Evolutionary conservation across 2,113 vertebrate species (phyloP).

Genomic region (Etia nguti): DNA sequence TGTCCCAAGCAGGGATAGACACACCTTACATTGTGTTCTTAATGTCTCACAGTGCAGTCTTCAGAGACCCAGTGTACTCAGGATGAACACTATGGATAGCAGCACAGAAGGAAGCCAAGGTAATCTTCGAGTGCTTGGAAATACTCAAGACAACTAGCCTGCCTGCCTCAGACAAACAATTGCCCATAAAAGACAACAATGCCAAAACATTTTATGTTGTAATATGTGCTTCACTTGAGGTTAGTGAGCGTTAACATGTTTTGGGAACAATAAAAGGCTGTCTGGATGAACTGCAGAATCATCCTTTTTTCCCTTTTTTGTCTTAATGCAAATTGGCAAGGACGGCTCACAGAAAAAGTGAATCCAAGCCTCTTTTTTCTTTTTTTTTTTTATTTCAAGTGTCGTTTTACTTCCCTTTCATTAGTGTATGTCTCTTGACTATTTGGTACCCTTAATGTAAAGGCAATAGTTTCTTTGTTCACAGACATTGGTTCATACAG

Average conservation of each 20-base stretch:
- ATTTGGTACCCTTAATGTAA: conserved; percentile 69
- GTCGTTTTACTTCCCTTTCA: conserved; percentile 46
- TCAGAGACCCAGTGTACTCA: conserved; percentile 66
- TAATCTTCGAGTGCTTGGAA: conserved; percentile 51
- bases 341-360: conserved; percentile 44
- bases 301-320: background rate
- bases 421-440: conserved; percentile 49
- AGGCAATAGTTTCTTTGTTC: conserved; percentile 65
- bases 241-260: conserved; percentile 33
- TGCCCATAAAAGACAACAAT: conserved; percentile 54
- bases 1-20: conserved; percentile 58
- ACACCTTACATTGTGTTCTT: conserved; percentile 60
- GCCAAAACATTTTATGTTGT: conserved; percentile 39
- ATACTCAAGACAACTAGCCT: conserved; percentile 55
- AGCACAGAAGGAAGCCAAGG: conserved; percentile 64
- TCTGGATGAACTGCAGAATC: conserved; percentile 34
- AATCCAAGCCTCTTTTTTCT: conserved; percentile 22
- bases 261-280: conserved; percentile 37
- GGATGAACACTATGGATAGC: conserved; percentile 68
- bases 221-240: conserved; percentile 25
- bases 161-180: conserved; percentile 51
- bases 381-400: conserved; percentile 29
- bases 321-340: conserved; percentile 54
- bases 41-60: conserved; percentile 74
- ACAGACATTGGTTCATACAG: conserved; percentile 70